phyloP scores from a whole-genome alignment of 2,113 vertebrate species.

The Aegotheles bennettii region DNA sequence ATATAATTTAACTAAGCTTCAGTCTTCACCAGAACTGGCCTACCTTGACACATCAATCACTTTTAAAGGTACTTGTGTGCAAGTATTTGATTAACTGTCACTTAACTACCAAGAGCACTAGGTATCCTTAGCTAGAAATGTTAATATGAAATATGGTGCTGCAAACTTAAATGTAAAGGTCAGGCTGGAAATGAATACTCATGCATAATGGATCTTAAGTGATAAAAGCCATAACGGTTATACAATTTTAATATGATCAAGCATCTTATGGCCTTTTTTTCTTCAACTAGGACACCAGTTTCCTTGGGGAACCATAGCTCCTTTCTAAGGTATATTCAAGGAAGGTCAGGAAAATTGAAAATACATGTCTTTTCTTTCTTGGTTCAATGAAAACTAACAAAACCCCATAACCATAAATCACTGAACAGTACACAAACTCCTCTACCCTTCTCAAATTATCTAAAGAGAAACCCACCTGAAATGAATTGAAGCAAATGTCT shows the following conservation, averaged over 20 bases:
- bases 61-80: neutral
- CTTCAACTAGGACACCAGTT: neutral
- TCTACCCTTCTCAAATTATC: neutral
- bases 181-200: constrained; percentile 23
- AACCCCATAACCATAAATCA: neutral
- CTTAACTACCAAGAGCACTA: neutral
- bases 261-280: neutral
- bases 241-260: constrained; percentile 18
- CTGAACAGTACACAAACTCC: neutral
- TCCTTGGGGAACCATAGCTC: neutral
- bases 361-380: neutral
- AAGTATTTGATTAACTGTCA: neutral
- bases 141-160: constrained; percentile 1
- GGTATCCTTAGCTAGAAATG: neutral
- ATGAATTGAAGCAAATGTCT: neutral
- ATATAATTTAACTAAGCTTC: neutral
- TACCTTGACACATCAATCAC: constrained; percentile 11
- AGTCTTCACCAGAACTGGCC: neutral
- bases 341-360: neutral
- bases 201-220: constrained; percentile 37
- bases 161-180: neutral
- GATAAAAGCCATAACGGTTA: constrained; percentile 13
- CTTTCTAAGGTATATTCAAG: neutral
- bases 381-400: neutral
- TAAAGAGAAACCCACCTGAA: neutral